Base-by-base conservation (phyloP, 2,888 invertebrate species). In the Aspidapion aeneum region DNA sequence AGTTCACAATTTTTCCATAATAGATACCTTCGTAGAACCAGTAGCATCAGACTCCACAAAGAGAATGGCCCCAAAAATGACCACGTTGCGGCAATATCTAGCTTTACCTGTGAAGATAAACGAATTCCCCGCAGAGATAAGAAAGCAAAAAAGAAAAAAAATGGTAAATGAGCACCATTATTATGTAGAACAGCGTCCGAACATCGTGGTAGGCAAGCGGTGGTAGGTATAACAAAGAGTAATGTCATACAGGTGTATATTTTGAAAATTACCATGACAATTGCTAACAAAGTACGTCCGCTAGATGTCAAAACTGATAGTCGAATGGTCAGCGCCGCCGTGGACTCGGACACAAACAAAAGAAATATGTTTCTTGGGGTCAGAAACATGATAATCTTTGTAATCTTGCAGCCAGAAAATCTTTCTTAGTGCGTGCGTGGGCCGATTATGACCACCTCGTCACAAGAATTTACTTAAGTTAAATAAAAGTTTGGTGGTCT, bases 161-260 rank as follows among this genome's bases (percentile, higher is more conserved):
- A n/a, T n/a, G n/a, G n/a, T n/a, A n/a, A n/a, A n/a, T n/a, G n/a
- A n/a, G n/a, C n/a, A 62, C 63, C 67, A 67, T 67, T 67, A 67
- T 67, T 67, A 67, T 67, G 67, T 67, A 67, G 67, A 67, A 65
- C 65, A 65, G 67, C 56, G 62, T 60, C 62, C 57, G 57, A 61
- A 65, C 67, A 65, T 65, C 57, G 64, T 63, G 67, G 67, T 67
- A 63, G 67, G 67, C 64, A 66, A 62, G 35, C 35, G 35, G 35
- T 35, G 35, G 35, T 35, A 12, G 35, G 35, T 35, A 35, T 7
- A 3, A 35, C n/a, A 35, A 35, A 35, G 35, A 52, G 17, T 19
- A 19, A 52, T 52, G 19, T 52, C 52, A 18, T 52, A 52, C 52
- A 52, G 52, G 52, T 52, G 52, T 52, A n/a, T n/a, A 52, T 52